phyloP scores from a whole-genome alignment of 1,140 invertebrate genomes.

The Psix sp. region DNA sequence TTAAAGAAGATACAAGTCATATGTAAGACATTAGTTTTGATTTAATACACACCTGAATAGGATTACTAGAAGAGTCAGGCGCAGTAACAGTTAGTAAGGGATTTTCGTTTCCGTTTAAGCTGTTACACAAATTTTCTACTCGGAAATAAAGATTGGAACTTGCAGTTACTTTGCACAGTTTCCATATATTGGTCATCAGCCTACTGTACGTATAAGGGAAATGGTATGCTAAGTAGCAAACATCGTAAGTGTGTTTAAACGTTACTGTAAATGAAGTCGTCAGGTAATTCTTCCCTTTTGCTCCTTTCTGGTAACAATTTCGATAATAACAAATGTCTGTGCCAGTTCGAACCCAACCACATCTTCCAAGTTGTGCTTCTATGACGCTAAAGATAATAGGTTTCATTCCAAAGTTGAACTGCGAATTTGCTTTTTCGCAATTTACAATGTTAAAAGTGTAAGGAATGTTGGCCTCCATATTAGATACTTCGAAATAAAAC shows the following conservation, averaged over 20 bases:
- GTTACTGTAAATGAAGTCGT: constrained; percentile 90
- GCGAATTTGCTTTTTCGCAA: constrained; percentile 92
- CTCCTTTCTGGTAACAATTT: constrained; percentile 81
- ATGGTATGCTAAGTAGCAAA: constrained; percentile 94
- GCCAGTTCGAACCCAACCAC: constrained; percentile 86
- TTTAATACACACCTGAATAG: constrained; percentile 76
- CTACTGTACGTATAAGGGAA: constrained; percentile 92
- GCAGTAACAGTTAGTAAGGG: constrained; percentile 89
- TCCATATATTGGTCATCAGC: constrained; percentile 83
- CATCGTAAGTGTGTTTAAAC: constrained; percentile 87
- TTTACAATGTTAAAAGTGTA: constrained; percentile 96
- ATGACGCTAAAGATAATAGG: constrained; percentile 91
- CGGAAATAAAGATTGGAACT: constrained; percentile 77
- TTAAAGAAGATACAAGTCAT: constrained; percentile 9
- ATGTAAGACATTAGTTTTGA: constrained; percentile 2
- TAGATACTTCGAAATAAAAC: constrained; percentile 95
- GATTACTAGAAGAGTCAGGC: constrained; percentile 78
- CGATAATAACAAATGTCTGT: constrained; percentile 89
- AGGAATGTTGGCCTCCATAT: constrained; percentile 83
- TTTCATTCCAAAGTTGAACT: constrained; percentile 95
- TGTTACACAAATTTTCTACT: constrained; percentile 83
- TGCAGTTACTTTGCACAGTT: constrained; percentile 75
- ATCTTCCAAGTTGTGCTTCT: constrained; percentile 81
- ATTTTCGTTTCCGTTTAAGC: constrained; percentile 86
- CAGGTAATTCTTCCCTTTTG: constrained; percentile 82